Conservation (phyloP, 2,888 invertebrate genomes). For the Campopleginae sp. region DNA sequence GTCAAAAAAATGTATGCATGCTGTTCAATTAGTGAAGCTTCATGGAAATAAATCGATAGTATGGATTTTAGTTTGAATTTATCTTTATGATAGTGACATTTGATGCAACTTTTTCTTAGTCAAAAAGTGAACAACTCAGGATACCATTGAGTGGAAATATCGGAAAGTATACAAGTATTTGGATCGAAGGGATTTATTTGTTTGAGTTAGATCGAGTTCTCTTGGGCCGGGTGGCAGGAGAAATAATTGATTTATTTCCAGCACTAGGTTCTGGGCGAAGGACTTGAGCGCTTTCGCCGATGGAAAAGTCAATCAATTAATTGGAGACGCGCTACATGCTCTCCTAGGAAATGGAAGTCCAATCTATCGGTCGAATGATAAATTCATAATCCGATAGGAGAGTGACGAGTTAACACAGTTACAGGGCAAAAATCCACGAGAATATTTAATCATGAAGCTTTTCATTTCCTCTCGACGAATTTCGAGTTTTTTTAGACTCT, state of each 20-base stretch:
- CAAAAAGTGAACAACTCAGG: too few relatives aligned
- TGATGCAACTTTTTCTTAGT: too few relatives aligned
- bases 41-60: too few relatives aligned
- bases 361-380: neutral
- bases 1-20: neutral
- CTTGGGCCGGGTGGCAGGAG: too few relatives aligned
- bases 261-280: too few relatives aligned
- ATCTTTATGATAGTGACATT: too few relatives aligned
- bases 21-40: neutral
- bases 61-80: too few relatives aligned
- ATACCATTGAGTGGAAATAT: too few relatives aligned
- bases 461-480: neutral
- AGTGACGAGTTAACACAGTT: neutral
- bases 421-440: neutral
- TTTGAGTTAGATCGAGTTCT: too few relatives aligned
- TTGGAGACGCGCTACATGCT: neutral
- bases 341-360: neutral
- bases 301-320: neutral
- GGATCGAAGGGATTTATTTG: too few relatives aligned
- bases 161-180: too few relatives aligned
- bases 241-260: too few relatives aligned
- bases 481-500: neutral
- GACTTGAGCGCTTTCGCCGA: neutral
- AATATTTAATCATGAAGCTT: neutral
- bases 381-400: neutral